Percentiles rank a stretch among this genome's conserved stretches.
Conservation (phyloP, 2,113 vertebrate species). For the Nyctibius bracteatus region DNA sequence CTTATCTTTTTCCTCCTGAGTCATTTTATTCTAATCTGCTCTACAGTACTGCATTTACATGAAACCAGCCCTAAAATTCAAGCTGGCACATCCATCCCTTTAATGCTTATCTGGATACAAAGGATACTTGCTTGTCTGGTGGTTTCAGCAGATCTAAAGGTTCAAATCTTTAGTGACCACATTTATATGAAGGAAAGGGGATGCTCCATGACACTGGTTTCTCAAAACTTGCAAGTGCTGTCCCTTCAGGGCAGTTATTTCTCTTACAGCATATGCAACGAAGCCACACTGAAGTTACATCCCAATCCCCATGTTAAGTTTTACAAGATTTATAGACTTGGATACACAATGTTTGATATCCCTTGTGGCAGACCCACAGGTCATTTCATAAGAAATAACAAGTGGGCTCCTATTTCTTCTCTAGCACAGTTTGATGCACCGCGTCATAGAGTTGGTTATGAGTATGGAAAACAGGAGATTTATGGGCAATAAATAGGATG, state of each 20-base stretch:
- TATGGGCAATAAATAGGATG: conserved; percentile 27
- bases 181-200: background rate
- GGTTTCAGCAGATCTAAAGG: background rate
- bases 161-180: background rate
- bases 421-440: background rate
- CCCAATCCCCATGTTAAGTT: background rate
- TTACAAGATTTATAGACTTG: background rate
- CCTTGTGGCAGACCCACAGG: background rate
- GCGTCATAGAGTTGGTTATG: background rate
- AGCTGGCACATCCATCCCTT: background rate
- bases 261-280: background rate
- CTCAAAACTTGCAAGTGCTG: background rate
- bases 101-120: background rate
- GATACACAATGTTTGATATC: background rate
- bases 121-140: background rate
- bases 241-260: background rate
- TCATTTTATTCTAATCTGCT: background rate
- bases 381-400: background rate
- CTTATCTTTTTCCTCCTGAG: background rate
- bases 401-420: background rate
- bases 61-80: background rate
- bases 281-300: background rate
- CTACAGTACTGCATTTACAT: background rate
- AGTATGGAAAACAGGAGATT: background rate
- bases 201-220: background rate